A percentile compares a stretch with the other conserved stretches of the same genome.
These are phyloP conservation scores for Psophia crepitans DNA, from an alignment of 2,113 vertebrate species.

Conservation along the genomic window DNA sequence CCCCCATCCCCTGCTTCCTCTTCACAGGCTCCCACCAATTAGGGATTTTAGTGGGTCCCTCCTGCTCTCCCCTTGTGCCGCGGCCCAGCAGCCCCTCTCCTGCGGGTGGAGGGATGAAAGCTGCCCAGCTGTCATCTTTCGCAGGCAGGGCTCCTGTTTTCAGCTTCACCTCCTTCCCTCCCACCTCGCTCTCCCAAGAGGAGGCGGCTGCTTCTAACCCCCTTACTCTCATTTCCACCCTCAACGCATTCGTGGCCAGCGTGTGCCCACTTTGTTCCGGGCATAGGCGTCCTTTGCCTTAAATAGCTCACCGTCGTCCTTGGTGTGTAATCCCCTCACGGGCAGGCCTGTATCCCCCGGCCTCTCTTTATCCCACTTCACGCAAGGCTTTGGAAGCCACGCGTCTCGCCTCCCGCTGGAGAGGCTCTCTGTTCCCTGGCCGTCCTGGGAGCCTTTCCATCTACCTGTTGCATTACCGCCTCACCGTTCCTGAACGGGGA, in stretches of 20 bases:
- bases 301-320: neutral
- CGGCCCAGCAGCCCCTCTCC: neutral
- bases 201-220: neutral
- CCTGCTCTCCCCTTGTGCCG: neutral
- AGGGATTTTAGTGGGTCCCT: neutral
- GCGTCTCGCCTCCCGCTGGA: rapidly evolving
- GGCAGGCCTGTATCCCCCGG: neutral
- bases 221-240: neutral
- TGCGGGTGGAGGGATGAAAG: rapidly evolving
- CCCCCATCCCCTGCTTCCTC: rapidly evolving
- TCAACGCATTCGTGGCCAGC: neutral
- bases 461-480: neutral
- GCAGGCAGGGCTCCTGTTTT: neutral
- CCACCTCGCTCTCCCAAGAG: rapidly evolving
- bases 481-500: neutral
- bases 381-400: neutral
- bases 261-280: rapidly evolving
- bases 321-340: neutral
- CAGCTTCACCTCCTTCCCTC: neutral
- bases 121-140: neutral
- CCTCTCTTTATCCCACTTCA: neutral
- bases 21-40: neutral
- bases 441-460: neutral
- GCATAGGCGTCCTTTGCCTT: neutral
- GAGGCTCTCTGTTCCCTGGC: rapidly evolving